Conservation (phyloP, 2,888 invertebrate genomes). For the Branchipolynoe longqiensis region DNA sequence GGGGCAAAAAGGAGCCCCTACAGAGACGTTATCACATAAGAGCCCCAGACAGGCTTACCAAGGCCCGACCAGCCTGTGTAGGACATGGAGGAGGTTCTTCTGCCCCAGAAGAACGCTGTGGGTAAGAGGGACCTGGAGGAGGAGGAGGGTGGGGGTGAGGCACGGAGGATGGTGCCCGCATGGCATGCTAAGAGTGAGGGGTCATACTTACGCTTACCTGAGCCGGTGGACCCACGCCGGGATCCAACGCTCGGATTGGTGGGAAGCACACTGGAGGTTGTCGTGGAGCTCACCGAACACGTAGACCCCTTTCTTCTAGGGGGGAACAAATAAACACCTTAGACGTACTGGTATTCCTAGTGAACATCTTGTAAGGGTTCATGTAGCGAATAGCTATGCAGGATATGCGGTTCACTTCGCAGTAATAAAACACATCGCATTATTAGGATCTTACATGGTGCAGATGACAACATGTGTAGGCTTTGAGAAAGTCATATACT, state of each 20-base stretch:
- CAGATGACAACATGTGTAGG: too few species aligned
- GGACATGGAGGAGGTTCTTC: not conserved
- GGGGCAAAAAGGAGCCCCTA: too few species aligned
- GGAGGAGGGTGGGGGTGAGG: not conserved
- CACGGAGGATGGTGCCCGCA: not conserved
- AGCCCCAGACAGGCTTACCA: too few species aligned
- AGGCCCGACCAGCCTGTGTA: too few species aligned
- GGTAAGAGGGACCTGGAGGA: not conserved
- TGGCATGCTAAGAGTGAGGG: slow-evolving; percentile 32
- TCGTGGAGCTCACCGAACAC: slow-evolving; percentile 1
- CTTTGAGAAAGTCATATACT: too few species aligned
- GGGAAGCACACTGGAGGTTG: slow-evolving; percentile 20
- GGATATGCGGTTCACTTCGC: too few species aligned
- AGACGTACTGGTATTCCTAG: too few species aligned
- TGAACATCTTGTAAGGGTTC: too few species aligned
- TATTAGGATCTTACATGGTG: too few species aligned
- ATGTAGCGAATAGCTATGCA: not conserved
- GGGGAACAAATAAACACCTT: not conserved
- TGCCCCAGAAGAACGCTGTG: not conserved
- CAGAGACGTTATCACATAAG: too few species aligned
- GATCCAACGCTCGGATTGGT: not conserved
- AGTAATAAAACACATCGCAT: too few species aligned
- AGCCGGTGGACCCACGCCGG: slow-evolving; percentile 24
- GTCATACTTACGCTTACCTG: slow-evolving; percentile 54
- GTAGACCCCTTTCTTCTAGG: slow-evolving; percentile 52